Evolutionary conservation across 2,888 invertebrate species (phyloP).

Genomic region (Drosophila fulvimacula): DNA sequence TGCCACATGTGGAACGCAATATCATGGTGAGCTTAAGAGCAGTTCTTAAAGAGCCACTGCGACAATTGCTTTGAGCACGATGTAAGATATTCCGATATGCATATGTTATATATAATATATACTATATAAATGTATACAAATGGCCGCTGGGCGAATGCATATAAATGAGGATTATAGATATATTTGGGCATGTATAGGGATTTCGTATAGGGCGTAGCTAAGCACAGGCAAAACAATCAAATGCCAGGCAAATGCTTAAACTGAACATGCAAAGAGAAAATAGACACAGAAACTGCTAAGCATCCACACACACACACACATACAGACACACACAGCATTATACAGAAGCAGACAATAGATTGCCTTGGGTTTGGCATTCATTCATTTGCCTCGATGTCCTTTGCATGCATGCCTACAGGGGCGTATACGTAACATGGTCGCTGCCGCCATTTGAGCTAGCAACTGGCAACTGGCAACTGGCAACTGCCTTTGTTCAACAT

Average conservation of each 20-base stretch:
- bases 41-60: conserved; percentile 37
- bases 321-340: conserved; percentile 2
- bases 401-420: conserved; percentile 63
- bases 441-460: conserved; percentile 42
- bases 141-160: conserved; percentile 64
- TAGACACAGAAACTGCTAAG: conserved; percentile 25
- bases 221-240: conserved; percentile 70
- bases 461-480: conserved; percentile 30
- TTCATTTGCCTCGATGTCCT: conserved; percentile 61
- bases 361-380: conserved; percentile 61
- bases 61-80: conserved; percentile 19
- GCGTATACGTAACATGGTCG: conserved; percentile 67
- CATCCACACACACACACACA: conserved; percentile 23
- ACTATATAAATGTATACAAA: conserved; percentile 4
- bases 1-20: conserved; percentile 69
- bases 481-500: conserved; percentile 73
- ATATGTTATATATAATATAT: conserved; percentile 7
- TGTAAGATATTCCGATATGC: conserved; percentile 25
- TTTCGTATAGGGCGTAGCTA: conserved; percentile 41
- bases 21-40: conserved; percentile 48
- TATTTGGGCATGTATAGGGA: conserved; percentile 15
- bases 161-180: conserved; percentile 64
- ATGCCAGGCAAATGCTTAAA: conserved; percentile 59
- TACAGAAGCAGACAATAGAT: conserved; percentile 65
- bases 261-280: conserved; percentile 45